phyloP scores from a whole-genome alignment of 2,888 invertebrate species.

The Oxycera nigricornis region DNA sequence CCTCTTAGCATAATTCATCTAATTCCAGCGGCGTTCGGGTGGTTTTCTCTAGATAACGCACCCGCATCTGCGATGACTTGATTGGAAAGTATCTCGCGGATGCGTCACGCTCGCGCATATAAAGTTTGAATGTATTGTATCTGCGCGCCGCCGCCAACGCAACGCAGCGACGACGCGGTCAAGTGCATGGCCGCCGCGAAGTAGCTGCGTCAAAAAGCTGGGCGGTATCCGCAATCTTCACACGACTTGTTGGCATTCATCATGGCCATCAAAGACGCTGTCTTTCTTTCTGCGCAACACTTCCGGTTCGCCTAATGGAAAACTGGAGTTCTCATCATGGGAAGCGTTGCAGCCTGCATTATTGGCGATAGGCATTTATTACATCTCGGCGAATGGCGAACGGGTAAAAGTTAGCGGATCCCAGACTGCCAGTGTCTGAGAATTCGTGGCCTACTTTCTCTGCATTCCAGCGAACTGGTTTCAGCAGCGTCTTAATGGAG shows the following conservation, averaged over 20 bases:
- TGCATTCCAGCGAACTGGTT: conserved; percentile 56
- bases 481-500: conserved; percentile 15
- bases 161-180: neutral
- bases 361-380: conserved; percentile 17
- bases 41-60: neutral
- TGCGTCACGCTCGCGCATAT: conserved; percentile 2
- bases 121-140: neutral
- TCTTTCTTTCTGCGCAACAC: neutral
- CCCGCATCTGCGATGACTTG: neutral
- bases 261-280: neutral
- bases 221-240: neutral
- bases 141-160: conserved; percentile 9
- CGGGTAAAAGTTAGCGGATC: conserved; percentile 49
- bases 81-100: neutral
- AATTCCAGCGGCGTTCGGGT: neutral
- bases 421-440: conserved; percentile 52
- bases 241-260: neutral
- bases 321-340: conserved; percentile 15
- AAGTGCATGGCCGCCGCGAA: conserved; percentile 21
- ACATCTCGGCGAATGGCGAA: conserved; percentile 41
- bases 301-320: conserved; percentile 39
- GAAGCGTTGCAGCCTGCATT: conserved; percentile 23
- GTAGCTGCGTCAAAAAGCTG: neutral
- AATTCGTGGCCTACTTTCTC: conserved; percentile 61
- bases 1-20: neutral